Evolutionary conservation across 2,113 vertebrate species (phyloP), one percentile per base, ranked within the genome.

Genomic region (Choloepus hoffmanni): DNA sequence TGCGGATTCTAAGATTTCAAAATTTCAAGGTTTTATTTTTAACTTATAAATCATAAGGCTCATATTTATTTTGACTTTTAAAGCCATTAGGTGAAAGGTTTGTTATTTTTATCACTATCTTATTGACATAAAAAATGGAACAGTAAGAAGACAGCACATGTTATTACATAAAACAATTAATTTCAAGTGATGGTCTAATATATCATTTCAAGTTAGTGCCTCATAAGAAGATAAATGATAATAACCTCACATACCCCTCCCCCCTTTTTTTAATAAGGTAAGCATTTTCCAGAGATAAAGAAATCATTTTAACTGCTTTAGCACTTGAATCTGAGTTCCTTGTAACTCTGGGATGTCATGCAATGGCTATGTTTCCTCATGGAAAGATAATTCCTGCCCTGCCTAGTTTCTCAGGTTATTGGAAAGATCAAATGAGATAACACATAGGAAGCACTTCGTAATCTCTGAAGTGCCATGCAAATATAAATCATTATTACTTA

Each of bases 1-100:
- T 13, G 1, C 2, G 94, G 40, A 2, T 92, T 95, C 53, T 89
- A 63, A 87, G 30, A 65, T 95, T 96, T 91, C 13, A 89, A 77
- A 89, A 78, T 53, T 50, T 92, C 83, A 76, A 72, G 12, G 14
- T 36, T 82, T 5, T 76, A 36, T 81, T 96, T 96, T 93, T 81
- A 84, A 63, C 30, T 93, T 77, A 60, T 45, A 92, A 77, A 16
- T 96, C 67, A 33, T 76, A 79, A 88, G 30, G 7, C n/a, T 93
- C 24, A 63, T 70, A 76, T 73, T 85, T 87, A 92, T 87, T 94
- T 93, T 89, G 40, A 90, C 18, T 85, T 94, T 84, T 78, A 73
- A 92, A 93, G 58, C 16, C 24, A 60, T 83, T 65, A 84, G 2
- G 50, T 84, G 76, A 86, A 77, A 76, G 78, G 24, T 33, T 86